Evolutionary conservation across 2,113 vertebrate genomes (phyloP).

Genomic region (Pygoscelis antarcticus): DNA sequence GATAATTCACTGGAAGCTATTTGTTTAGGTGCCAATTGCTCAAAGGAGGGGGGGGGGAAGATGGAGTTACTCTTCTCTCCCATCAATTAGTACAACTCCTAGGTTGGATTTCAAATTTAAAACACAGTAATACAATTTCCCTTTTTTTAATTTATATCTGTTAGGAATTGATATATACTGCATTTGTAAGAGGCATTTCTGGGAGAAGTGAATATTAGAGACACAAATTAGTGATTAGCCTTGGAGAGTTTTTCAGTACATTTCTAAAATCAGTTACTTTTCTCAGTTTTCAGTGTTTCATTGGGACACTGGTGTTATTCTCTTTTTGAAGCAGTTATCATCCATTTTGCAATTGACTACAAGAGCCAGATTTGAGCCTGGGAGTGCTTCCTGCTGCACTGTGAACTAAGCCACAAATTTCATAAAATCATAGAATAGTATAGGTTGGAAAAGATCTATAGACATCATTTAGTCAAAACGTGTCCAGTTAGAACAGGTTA

Average conservation of each 20-base stretch:
- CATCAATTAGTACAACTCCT: not conserved
- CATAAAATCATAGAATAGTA: not conserved
- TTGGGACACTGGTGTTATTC: not conserved
- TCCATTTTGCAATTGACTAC: not conserved
- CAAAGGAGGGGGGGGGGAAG: not conserved
- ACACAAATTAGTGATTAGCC: not conserved
- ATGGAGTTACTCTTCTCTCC: not conserved
- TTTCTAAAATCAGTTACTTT: not conserved
- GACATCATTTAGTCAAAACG: not conserved
- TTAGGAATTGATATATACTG: not conserved
- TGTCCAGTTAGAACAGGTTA: not conserved
- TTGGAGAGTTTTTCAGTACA: not conserved
- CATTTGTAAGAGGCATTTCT: not conserved
- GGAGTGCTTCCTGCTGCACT: not conserved
- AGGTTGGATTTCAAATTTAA: not conserved
- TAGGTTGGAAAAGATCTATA: not conserved
- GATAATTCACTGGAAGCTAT: not conserved
- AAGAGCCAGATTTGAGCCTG: not conserved
- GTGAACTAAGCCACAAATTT: not conserved
- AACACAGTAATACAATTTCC: not conserved
- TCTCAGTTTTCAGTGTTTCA: not conserved
- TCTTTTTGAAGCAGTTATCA: not conserved
- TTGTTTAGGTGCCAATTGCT: not conserved
- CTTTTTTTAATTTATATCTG: not conserved
- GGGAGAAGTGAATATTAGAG: not conserved